Evolutionary conservation across 2,888 invertebrate species (phyloP).

Genomic region (Bugulina stolonifera): DNA sequence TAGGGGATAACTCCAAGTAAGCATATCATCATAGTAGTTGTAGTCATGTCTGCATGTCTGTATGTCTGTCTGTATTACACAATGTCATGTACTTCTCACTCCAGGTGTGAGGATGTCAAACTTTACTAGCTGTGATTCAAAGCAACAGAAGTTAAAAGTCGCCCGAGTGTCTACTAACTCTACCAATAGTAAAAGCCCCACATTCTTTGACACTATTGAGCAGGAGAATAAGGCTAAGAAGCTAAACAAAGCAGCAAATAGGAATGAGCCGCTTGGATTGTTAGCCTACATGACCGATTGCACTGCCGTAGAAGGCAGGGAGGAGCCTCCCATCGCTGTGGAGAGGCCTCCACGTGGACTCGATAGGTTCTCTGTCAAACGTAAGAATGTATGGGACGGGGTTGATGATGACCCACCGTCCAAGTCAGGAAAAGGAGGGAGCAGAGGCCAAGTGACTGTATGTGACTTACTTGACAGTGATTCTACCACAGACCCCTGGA

Average conservation of each 20-base stretch:
- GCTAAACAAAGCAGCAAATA: background rate
- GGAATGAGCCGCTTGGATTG: background rate
- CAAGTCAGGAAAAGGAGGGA: background rate
- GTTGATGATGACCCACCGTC: background rate
- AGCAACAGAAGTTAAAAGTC: constrained; percentile 11
- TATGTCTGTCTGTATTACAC: too few species aligned
- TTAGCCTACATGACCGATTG: constrained; percentile 9
- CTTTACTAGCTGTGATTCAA: background rate
- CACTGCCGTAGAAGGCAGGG: background rate
- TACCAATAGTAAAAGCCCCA: background rate
- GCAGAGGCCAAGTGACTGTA: background rate
- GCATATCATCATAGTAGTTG: too few species aligned
- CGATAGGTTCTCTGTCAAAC: background rate
- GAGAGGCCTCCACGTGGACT: background rate
- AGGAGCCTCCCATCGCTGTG: too few species aligned
- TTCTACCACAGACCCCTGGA: background rate
- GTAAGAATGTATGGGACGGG: background rate
- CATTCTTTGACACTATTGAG: background rate
- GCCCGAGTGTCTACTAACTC: background rate
- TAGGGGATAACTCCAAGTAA: too few species aligned
- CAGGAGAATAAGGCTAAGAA: background rate
- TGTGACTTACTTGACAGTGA: background rate
- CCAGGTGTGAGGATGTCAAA: constrained; percentile 25
- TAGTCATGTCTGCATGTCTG: too few species aligned
- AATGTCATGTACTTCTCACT: too few species aligned